Conservation (phyloP, 2,888 invertebrate species). For the Xestia xanthographa region DNA sequence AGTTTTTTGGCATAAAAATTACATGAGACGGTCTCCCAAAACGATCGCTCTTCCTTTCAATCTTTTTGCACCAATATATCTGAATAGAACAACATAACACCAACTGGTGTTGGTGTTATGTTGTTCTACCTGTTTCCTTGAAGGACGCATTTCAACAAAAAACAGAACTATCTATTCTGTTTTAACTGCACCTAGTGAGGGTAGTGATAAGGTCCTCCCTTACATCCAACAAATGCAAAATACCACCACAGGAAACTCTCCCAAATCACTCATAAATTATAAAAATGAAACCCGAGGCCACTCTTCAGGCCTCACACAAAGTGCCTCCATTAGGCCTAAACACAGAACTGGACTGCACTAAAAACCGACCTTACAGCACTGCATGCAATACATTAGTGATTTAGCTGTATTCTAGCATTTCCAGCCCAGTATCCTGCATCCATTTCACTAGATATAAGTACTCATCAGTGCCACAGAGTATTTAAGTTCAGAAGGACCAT, state of each 20-base stretch:
- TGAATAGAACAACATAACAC: background rate
- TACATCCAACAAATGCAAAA: constrained; percentile 11
- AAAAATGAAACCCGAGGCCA: constrained; percentile 15
- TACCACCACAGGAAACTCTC: background rate
- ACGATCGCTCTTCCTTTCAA: background rate
- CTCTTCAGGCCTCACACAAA: constrained; percentile 16
- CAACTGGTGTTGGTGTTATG: too few species aligned
- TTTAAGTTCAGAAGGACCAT: background rate
- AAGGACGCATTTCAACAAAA: background rate
- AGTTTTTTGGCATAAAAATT: background rate
- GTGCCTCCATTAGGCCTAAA: constrained; percentile 28
- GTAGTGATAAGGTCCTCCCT: background rate
- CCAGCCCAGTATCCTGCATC: constrained; percentile 21
- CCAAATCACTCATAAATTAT: constrained; percentile 22
- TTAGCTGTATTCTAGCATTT: constrained; percentile 18
- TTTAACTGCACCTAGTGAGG: background rate
- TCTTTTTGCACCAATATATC: background rate
- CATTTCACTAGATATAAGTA: constrained; percentile 31
- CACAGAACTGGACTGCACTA: constrained; percentile 15
- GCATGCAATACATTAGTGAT: constrained; percentile 45
- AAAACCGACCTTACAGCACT: constrained; percentile 17
- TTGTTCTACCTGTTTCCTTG: background rate
- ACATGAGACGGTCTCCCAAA: too few species aligned
- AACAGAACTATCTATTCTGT: background rate
- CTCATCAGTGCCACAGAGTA: constrained; percentile 11